phyloP scores from a whole-genome alignment of 2,888 invertebrate genomes.

The Harpalus rufipes region DNA sequence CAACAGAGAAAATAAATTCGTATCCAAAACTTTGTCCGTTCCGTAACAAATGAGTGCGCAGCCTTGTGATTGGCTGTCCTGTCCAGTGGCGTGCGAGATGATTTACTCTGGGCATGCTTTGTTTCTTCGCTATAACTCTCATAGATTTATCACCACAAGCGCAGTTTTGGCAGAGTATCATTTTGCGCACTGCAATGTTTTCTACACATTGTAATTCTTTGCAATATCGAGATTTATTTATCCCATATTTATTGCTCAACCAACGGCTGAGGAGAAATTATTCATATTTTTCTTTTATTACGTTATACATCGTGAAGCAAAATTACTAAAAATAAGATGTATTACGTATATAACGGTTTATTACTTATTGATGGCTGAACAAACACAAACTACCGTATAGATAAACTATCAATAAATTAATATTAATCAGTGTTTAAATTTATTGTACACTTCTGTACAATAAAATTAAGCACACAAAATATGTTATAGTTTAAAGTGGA shows the following conservation, averaged over 20 bases:
- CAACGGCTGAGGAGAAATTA: background rate
- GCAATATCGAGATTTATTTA: constrained; percentile 38
- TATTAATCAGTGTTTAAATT: too few species aligned
- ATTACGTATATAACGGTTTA: too few species aligned
- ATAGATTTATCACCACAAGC: constrained; percentile 15
- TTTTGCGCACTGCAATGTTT: constrained; percentile 33
- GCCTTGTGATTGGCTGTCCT: constrained; percentile 25
- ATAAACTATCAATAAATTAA: too few species aligned
- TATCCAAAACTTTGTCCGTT: constrained; percentile 7
- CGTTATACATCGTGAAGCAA: background rate
- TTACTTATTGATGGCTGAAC: too few species aligned
- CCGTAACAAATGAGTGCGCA: constrained; percentile 19
- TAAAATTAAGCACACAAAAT: too few species aligned
- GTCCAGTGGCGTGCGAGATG: constrained; percentile 34
- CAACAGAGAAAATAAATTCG: constrained; percentile 6
- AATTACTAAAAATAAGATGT: background rate
- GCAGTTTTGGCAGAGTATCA: constrained; percentile 54
- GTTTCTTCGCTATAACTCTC: constrained; percentile 49
- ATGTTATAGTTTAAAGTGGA: too few species aligned
- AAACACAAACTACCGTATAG: too few species aligned
- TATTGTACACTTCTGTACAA: too few species aligned
- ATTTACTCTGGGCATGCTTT: constrained; percentile 18
- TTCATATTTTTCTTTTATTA: constrained; percentile 19
- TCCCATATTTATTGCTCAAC: constrained; percentile 16
- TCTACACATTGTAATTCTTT: constrained; percentile 27